These are phyloP conservation scores for Heterotis niloticus DNA, from an alignment of 2,113 vertebrate genomes.

Conservation along the genomic window DNA sequence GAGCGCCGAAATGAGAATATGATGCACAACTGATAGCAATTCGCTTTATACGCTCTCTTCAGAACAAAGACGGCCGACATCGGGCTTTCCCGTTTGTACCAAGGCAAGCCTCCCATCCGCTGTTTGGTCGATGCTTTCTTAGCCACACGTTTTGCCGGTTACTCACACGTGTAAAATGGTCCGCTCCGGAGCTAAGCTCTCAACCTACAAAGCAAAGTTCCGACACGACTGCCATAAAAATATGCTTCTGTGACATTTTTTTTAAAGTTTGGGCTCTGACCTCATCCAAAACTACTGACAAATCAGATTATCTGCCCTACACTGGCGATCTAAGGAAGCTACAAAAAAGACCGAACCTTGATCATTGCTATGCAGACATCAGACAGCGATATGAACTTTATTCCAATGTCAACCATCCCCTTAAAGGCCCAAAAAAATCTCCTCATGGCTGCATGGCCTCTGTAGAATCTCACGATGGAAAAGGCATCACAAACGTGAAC, in stretches of 20 bases:
- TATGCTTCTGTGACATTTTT: too few species aligned
- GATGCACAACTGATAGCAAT: neutral
- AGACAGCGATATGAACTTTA: neutral
- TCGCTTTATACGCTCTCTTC: neutral
- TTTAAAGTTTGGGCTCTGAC: neutral
- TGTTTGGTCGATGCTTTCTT: too few species aligned
- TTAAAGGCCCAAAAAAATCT: neutral
- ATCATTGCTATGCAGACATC: neutral
- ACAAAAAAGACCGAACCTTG: neutral
- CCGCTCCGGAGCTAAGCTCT: neutral
- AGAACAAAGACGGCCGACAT: too few species aligned
- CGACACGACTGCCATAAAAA: neutral
- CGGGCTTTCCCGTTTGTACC: too few species aligned
- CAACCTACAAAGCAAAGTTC: neutral
- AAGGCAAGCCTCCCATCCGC: too few species aligned
- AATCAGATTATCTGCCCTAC: neutral
- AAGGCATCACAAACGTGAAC: neutral
- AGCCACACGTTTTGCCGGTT: too few species aligned
- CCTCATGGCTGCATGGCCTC: neutral
- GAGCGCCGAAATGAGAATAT: neutral
- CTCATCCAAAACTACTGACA: neutral
- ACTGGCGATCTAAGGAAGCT: neutral
- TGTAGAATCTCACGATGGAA: neutral
- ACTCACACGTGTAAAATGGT: neutral
- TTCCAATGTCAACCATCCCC: neutral